Evolutionary conservation across 2,888 invertebrate species (phyloP).

Genomic region (Drosophila neonasuta): DNA sequence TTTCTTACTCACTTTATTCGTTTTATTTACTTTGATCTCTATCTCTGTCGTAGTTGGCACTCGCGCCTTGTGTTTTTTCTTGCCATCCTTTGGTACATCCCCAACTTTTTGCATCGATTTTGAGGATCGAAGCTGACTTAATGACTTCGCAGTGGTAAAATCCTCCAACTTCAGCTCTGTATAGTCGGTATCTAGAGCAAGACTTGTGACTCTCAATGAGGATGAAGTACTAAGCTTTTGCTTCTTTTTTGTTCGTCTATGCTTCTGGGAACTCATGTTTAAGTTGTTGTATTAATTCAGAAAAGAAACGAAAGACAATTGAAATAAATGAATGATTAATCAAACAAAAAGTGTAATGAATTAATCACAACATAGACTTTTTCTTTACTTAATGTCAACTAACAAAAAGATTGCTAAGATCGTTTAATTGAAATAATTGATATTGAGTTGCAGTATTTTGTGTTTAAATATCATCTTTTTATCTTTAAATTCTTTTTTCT

Average conservation of each 20-base stretch:
- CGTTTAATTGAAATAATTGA: neutral
- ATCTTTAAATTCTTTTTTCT: too few relatives aligned
- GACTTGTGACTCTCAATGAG: too few relatives aligned
- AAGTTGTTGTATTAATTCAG: neutral
- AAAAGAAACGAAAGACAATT: neutral
- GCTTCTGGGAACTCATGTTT: neutral
- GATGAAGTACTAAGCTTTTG: neutral
- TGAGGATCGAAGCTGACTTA: too few relatives aligned
- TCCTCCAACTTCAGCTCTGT: neutral
- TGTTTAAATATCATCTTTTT: too few relatives aligned
- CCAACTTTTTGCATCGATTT: neutral
- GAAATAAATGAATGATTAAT: slow-evolving; percentile 5
- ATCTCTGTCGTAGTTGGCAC: neutral
- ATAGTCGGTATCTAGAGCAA: too few relatives aligned
- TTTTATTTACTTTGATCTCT: neutral
- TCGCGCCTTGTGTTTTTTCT: neutral
- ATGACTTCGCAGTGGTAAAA: neutral
- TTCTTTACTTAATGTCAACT: neutral
- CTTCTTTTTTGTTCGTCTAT: neutral
- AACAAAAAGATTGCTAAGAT: neutral
- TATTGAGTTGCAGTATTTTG: too few relatives aligned
- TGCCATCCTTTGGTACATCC: neutral
- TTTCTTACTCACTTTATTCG: neutral
- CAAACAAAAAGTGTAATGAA: slow-evolving; percentile 18
- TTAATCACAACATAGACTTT: neutral